These are phyloP conservation scores for Drosophila lacertosa DNA, from an alignment of 1,140 invertebrate species.

Conservation along the genomic window DNA sequence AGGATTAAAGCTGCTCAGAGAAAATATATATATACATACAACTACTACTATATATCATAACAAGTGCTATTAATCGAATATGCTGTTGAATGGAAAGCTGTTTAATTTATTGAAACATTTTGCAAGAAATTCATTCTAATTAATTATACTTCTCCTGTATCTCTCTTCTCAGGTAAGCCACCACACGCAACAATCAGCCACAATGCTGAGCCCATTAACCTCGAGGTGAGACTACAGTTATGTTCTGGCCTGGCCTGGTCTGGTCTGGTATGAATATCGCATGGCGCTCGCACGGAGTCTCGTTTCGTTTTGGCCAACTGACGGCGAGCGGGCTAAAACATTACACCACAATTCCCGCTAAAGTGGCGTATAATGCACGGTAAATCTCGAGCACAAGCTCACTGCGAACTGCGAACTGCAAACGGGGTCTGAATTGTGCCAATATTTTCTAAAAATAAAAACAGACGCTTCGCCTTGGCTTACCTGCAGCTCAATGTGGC, in stretches of 20 bases:
- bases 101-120: neutral
- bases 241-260: too few relatives aligned
- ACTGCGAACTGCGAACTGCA: constrained; percentile 21
- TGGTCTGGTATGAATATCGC: constrained; percentile 13
- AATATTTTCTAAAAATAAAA: constrained; percentile 82
- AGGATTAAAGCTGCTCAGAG: constrained; percentile 6
- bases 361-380: constrained; percentile 63
- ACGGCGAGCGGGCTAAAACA: neutral
- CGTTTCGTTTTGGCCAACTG: neutral
- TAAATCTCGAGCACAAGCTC: constrained; percentile 41
- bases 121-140: constrained; percentile 17
- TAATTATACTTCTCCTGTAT: constrained; percentile 16
- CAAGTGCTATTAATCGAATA: neutral
- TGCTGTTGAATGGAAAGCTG: neutral
- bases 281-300: constrained; percentile 4
- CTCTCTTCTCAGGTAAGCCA: constrained; percentile 37
- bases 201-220: constrained; percentile 36
- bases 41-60: neutral
- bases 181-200: constrained; percentile 24
- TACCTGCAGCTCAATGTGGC: constrained; percentile 35
- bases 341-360: constrained; percentile 16
- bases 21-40: neutral
- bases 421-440: constrained; percentile 51
- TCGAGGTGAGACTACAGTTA: constrained; percentile 33
- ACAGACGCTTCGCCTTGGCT: constrained; percentile 42